Base-by-base conservation (phyloP, 2,797 vertebrate genomes). In the Pteronotus mesoamericanus region DNA sequence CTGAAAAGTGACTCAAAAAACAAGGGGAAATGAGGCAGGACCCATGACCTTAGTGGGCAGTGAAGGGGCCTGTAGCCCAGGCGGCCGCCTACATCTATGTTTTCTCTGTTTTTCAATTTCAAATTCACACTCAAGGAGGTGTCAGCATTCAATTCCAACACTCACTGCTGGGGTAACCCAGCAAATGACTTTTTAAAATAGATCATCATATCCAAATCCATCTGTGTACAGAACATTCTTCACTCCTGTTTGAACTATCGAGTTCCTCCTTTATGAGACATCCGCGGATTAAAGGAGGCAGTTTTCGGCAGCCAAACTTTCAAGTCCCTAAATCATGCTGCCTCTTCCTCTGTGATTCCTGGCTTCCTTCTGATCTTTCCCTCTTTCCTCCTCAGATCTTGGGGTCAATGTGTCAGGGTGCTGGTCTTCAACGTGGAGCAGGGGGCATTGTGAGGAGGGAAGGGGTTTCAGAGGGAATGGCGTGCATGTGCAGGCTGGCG, bases 291-390 rank as follows among this genome's bases (percentile, higher is more conserved):
- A 92, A 84, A 94, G 92, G 86, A n/a, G 94, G 92, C 91, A 88
- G 88, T 10, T 59, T 9, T 34, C 61, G 93, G n/a, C 86, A 61
- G 89, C 74, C 92, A 94, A 53, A 55, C 53, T 46, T 29, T n/a
- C 44, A 18, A 32, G 80, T 34, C 39, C 48, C 57, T n/a, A n/a
- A 71, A 18, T 37, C 21, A 6, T 0, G 14, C 61, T 12, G 29
- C 44, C 71, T 69, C 87, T 82, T 80, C 83, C 85, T 51, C 6
- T 51, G 69, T 59, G 51, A 94, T 39, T 34, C 64, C 42, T 44
- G 44, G n/a, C 46, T 96, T 84, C 86, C 91, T 83, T 97, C 91
- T 93, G 69, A 96, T 96, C 95, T 93, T 51, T 68, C 34, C 48
- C 64, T 55, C 92, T 95, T 83, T 87, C 72, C 83, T 94, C 69